Percentiles rank a stretch among this genome's conserved stretches.
Evolutionary conservation across 2,888 invertebrate species (phyloP).

Genomic region (Orthonevra nobilis): DNA sequence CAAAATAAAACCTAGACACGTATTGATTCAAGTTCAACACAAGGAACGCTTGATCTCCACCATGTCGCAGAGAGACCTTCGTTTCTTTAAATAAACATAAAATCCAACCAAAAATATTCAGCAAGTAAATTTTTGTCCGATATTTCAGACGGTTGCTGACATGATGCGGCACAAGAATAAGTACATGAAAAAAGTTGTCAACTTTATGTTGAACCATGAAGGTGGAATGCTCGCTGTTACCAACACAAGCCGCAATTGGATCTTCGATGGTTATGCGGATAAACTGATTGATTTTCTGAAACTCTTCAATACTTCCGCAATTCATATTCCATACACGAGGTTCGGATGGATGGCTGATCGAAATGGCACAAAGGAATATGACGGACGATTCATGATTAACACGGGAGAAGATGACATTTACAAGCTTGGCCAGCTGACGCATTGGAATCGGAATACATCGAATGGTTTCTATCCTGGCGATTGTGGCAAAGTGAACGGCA

Average conservation of each 20-base stretch:
- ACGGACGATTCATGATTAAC: constrained; percentile 89
- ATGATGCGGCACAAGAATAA: constrained; percentile 81
- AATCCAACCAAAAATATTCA: too few relatives aligned
- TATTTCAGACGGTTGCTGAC: constrained; percentile 85
- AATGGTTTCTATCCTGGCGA: constrained; percentile 82
- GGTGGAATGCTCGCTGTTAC: constrained; percentile 82
- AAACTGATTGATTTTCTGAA: constrained; percentile 83
- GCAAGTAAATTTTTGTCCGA: too few relatives aligned
- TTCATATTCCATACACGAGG: constrained; percentile 85
- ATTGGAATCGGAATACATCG: constrained; percentile 85
- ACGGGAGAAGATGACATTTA: constrained; percentile 86
- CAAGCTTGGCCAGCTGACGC: constrained; percentile 85
- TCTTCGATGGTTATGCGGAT: constrained; percentile 92
- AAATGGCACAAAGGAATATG: constrained; percentile 86
- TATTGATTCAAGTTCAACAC: too few relatives aligned
- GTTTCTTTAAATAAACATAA: too few relatives aligned
- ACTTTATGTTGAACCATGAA: constrained; percentile 82
- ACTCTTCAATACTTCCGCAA: constrained; percentile 81
- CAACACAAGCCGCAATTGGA: constrained; percentile 84
- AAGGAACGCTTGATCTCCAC: too few relatives aligned
- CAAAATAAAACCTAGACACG: too few relatives aligned
- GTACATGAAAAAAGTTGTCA: constrained; percentile 81
- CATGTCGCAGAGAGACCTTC: too few relatives aligned
- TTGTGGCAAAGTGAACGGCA: constrained; percentile 87
- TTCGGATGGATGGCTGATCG: constrained; percentile 94